Evolutionary conservation across 2,888 invertebrate species (phyloP), one percentile per base, ranked within the genome.

Genomic region (Ceramica pisi): DNA sequence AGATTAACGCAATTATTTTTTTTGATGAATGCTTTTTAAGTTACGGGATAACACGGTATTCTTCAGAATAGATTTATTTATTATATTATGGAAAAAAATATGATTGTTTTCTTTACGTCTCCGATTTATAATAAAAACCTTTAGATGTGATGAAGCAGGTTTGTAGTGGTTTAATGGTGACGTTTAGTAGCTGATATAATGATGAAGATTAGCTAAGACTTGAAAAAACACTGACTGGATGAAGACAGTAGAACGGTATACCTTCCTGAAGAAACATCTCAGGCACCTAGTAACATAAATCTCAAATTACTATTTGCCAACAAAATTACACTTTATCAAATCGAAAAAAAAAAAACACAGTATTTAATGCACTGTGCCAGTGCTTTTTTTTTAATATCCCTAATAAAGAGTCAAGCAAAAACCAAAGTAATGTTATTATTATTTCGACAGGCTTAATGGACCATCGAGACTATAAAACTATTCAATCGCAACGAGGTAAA

Each of bases 401-500:
- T n/a, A 21, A n/a, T 16, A 2, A 14, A 10, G 7, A 44, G 38
- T 26, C 38, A 41, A 14, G 12, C 10, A 41, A 48, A 57, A n/a
- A 16, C 0, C 4, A 3, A 68, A 41, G 16, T 41, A 41, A 41
- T 67, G 4, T 35, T 44, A 2, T 44, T 23, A 23, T 53, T 7
- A 53, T 35, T 44, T 69, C 50, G 14, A 23, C 71, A 50, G 71
- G 10, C 21, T 21, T 14, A 21, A 9, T n/a, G 8, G 35, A 26
- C 9, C 48, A 41, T 7, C 31, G 12, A 51, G 31, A 44, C 16
- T 68, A 71, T 63, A 31, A 5, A 23, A 67, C 19, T 31, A 12
- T 86, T n/a, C 46, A 46, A 71, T 71, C 71, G 23, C 71, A 71
- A 44, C 46, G 71, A 71, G 71, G 71, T 44, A 71, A 71, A 60